Conservation (phyloP, 2,888 invertebrate genomes). For the Dicyrtoma fusca region DNA sequence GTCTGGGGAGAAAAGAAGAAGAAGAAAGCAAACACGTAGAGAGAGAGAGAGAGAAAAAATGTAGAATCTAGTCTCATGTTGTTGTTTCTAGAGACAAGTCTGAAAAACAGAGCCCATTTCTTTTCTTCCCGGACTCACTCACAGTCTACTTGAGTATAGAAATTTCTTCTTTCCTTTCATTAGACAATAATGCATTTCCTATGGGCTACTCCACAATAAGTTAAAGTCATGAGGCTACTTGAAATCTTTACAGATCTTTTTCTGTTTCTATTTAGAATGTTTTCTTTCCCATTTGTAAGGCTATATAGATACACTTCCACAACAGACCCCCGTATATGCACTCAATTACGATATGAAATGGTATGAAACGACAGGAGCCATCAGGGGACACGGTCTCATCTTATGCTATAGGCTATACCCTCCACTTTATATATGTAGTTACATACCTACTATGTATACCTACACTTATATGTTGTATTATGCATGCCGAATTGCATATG, state of each 20-base stretch:
- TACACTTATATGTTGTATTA: too few species aligned
- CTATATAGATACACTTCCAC: background rate
- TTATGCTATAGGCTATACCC: too few species aligned
- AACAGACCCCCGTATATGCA: background rate
- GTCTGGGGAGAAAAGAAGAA: background rate
- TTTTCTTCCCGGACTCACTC: background rate
- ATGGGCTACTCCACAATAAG: background rate
- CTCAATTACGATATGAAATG: too few species aligned
- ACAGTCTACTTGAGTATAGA: background rate
- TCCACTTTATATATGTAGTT: too few species aligned
- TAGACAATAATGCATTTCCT: constrained; percentile 11
- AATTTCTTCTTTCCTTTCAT: constrained; percentile 20
- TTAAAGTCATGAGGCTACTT: constrained; percentile 2
- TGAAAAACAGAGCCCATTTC: constrained; percentile 14
- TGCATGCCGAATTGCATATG: too few species aligned
- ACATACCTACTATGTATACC: too few species aligned
- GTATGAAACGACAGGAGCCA: too few species aligned
- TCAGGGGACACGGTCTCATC: too few species aligned
- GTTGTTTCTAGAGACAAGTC: constrained; percentile 8
- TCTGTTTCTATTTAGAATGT: background rate
- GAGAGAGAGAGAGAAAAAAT: background rate
- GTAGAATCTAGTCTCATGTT: constrained; percentile 12
- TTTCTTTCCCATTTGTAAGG: background rate
- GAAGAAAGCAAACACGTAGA: background rate
- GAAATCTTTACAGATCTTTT: background rate